Percentiles rank a stretch among this genome's conserved stretches.
Evolutionary conservation across 2,797 vertebrate species (phyloP).

Genomic region (Anabacerthia variegaticeps): DNA sequence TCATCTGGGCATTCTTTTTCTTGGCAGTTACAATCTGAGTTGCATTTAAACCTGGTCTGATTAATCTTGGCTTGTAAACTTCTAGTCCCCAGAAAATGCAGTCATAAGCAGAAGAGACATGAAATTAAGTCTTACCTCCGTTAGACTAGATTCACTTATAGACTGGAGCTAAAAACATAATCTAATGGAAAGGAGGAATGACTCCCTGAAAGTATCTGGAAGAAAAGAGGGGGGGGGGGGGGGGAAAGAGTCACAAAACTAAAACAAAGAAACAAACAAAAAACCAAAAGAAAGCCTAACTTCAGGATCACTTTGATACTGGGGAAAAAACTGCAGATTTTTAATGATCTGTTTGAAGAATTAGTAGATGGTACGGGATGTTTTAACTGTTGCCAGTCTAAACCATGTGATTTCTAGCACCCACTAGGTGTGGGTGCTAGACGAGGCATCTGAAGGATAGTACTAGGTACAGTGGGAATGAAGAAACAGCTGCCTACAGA

Average conservation of each 20-base stretch:
- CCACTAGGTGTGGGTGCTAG: background rate
- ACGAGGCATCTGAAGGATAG: background rate
- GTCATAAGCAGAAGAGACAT: background rate
- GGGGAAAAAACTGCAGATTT: background rate
- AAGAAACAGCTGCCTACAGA: background rate
- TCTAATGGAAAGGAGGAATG: background rate
- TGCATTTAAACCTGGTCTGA: background rate
- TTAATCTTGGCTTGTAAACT: background rate
- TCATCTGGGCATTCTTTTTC: background rate
- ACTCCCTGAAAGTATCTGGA: background rate
- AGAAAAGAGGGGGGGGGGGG: background rate
- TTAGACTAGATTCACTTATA: background rate
- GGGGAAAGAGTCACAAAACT: background rate
- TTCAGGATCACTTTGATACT: background rate
- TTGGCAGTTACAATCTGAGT: background rate
- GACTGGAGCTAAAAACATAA: background rate
- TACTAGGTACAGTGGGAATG: accelerated
- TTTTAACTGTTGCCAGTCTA: background rate
- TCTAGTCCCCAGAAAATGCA: background rate
- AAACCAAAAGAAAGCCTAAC: background rate
- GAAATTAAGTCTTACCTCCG: background rate
- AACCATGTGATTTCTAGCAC: background rate
- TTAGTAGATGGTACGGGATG: background rate
- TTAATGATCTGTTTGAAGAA: background rate
- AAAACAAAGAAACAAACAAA: background rate